Conservation (phyloP, 2,113 vertebrate species). For the Cyanoliseus patagonus region DNA sequence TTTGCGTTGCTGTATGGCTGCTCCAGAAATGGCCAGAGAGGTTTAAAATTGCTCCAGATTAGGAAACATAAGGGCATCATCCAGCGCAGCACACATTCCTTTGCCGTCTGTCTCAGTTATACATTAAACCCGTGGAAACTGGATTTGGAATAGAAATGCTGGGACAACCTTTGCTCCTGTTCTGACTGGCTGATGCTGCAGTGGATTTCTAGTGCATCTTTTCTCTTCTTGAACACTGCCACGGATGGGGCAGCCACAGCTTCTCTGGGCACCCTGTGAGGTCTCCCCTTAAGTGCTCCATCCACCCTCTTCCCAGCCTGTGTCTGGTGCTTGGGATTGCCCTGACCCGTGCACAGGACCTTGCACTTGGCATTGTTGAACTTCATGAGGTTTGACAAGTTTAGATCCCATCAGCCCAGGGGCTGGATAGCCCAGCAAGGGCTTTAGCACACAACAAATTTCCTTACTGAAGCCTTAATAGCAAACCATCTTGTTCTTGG, state of each 20-base stretch:
- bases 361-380: background rate
- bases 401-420: background rate
- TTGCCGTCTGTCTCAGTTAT: background rate
- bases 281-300: background rate
- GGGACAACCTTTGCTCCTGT: background rate
- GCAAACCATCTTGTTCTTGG: background rate
- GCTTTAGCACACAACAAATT: constrained; percentile 37
- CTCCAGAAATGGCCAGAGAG: background rate
- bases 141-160: background rate
- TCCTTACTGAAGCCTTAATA: constrained; percentile 34
- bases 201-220: background rate
- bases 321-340: background rate
- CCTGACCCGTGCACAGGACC: background rate
- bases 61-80: background rate
- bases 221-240: background rate
- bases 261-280: background rate
- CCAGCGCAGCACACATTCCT: background rate
- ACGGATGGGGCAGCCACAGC: background rate
- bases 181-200: background rate
- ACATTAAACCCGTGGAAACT: background rate
- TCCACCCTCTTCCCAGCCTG: background rate
- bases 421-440: background rate
- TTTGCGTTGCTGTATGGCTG: background rate
- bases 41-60: background rate
- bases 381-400: background rate